These are phyloP conservation scores for Scolanthus callimorphus DNA, from an alignment of 92 coral and sea anemone genomes.

Conservation along the genomic window DNA sequence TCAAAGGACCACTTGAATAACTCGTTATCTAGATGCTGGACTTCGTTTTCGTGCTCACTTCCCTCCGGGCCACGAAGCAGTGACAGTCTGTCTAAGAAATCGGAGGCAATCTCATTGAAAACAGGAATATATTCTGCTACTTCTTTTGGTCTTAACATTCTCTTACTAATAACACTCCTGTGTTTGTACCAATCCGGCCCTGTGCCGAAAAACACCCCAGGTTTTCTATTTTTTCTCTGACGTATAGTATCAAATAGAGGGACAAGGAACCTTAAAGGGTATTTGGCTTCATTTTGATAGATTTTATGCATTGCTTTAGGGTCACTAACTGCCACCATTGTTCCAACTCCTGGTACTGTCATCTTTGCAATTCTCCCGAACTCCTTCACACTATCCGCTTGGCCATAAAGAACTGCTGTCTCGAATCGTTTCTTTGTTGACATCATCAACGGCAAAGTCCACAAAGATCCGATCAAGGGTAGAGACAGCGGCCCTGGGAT, in stretches of 20 bases:
- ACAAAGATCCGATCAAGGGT: neutral
- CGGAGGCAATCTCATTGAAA: neutral
- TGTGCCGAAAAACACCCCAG: neutral
- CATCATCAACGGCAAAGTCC: neutral
- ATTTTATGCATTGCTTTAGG: neutral
- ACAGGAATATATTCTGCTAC: neutral
- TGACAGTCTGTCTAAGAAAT: neutral
- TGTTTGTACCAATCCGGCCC: neutral
- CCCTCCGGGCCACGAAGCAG: neutral
- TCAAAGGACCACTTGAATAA: neutral
- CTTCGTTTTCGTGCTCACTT: neutral
- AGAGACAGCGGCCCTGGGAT: neutral
- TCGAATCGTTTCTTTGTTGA: no score
- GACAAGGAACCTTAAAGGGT: neutral
- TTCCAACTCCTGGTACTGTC: no score
- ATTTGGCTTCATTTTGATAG: neutral
- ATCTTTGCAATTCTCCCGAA: no score
- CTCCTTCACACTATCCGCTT: no score
- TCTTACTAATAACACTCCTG: neutral
- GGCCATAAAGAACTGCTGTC: no score
- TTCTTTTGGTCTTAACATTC: neutral
- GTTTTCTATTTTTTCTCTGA: neutral
- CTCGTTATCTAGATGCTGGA: neutral
- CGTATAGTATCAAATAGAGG: conserved; percentile 39
- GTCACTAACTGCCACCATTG: neutral